Base-by-base conservation (phyloP, 2,888 invertebrate genomes). In the Sericinus montela region DNA sequence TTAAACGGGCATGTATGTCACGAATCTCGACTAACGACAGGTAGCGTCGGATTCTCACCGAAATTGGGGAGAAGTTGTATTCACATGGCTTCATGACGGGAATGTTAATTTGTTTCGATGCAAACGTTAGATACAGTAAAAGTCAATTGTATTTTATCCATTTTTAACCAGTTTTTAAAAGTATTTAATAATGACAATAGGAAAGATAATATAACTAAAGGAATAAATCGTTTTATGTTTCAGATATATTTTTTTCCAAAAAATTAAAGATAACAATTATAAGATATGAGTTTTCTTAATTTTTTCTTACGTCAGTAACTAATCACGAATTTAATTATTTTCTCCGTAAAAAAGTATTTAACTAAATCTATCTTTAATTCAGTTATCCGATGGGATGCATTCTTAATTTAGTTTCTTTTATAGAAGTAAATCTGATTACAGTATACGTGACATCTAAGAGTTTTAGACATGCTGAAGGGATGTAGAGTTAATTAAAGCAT, bases 11-110 rank as follows among this genome's bases (percentile, higher is more conserved):
- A 45, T 47, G 51, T 44, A 43, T 52, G 58, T 58, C 64, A 63
- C 64, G 62, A 59, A 52, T 48, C 38, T 37, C 34, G 43, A 45
- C 51, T 52, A 56, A 52, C 48, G 51, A 50, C 39, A 37, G 41
- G 16, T 19, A 45, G 52, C 40, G 49, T 53, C 53, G 45, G 59
- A 58, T 82, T 84, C 83, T 75, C 83, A 83, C 61, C 70, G 80
- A 82, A 76, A 75, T 65, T 52, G 62, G 57, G 61, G 65, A 65
- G 67, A 62, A 53, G 57, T 50, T 41, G 55, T 52, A 74, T 82
- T 84, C 80, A 63, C 82, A 80, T 68, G 69, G 51, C 56, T 58
- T 73, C 79, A 69, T 65, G 73, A 66, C 50, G 53, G 50, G 56
- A 72, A 76, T 80, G 65, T 63, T 70, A 77, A 80, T 75, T 63